These are phyloP conservation scores for Prosopocoilus inquinatus DNA, from an alignment of 2,888 invertebrate species.

Conservation along the genomic window DNA sequence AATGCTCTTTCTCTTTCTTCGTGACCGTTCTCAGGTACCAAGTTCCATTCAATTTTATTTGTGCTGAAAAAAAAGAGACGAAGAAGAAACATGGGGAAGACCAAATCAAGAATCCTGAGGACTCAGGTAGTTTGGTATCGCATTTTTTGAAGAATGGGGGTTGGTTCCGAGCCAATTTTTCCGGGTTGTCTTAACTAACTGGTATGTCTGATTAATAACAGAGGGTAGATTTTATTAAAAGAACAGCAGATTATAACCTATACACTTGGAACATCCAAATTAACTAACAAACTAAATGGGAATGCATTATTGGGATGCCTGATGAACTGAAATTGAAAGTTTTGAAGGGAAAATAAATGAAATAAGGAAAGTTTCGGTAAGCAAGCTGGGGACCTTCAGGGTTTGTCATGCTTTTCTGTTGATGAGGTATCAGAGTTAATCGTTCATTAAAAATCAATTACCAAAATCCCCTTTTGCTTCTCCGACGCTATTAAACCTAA, in stretches of 20 bases:
- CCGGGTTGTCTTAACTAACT: no score
- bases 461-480: conserved; percentile 26
- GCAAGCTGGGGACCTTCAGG: no score
- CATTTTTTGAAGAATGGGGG: no score
- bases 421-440: background rate
- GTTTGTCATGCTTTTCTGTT: no score
- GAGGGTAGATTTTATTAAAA: no score
- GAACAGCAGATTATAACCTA: background rate
- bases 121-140: background rate
- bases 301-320: no score
- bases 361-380: background rate
- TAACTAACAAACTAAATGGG: background rate
- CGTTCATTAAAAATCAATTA: no score
- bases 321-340: background rate
- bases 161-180: no score
- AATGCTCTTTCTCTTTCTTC: conserved; percentile 22
- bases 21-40: background rate
- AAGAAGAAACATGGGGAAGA: background rate
- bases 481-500: conserved; percentile 25
- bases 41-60: background rate
- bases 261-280: background rate
- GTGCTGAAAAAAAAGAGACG: background rate
- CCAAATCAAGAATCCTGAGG: background rate
- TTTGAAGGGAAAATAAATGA: background rate
- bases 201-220: no score